Conservation (phyloP, 2,797 vertebrate genomes). For the Molossus alvarezi region DNA sequence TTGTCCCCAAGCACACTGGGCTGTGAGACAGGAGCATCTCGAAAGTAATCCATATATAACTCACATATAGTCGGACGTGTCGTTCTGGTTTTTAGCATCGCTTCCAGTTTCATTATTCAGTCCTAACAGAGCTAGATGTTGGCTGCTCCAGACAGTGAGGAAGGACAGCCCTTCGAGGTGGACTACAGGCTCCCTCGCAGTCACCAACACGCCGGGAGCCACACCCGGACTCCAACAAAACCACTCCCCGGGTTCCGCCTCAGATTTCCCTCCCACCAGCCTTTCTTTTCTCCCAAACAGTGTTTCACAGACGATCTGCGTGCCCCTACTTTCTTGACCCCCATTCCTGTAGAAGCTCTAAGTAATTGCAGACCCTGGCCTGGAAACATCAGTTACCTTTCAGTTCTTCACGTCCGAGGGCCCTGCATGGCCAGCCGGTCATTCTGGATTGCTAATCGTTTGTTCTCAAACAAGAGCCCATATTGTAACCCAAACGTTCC, state of each 20-base stretch:
- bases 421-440: neutral
- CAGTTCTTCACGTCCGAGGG: constrained; percentile 43
- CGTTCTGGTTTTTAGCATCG: neutral
- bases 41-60: neutral
- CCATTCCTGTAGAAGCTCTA: constrained; percentile 51
- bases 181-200: neutral
- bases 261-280: neutral
- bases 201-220: neutral
- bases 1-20: neutral
- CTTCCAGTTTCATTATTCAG: neutral
- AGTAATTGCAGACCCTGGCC: constrained; percentile 54
- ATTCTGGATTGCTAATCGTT: constrained; percentile 37
- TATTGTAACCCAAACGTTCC: constrained; percentile 9
- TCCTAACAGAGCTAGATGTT: constrained; percentile 1
- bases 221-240: neutral
- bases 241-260: neutral
- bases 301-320: neutral
- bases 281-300: neutral
- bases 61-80: rapidly evolving
- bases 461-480: constrained; percentile 8
- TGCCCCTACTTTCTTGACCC: constrained; percentile 22
- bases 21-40: constrained; percentile 15
- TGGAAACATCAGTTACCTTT: constrained; percentile 47
- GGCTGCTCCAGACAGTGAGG: neutral
- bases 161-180: neutral